Conservation (phyloP, 2,888 invertebrate genomes). For the Myopa testacea region DNA sequence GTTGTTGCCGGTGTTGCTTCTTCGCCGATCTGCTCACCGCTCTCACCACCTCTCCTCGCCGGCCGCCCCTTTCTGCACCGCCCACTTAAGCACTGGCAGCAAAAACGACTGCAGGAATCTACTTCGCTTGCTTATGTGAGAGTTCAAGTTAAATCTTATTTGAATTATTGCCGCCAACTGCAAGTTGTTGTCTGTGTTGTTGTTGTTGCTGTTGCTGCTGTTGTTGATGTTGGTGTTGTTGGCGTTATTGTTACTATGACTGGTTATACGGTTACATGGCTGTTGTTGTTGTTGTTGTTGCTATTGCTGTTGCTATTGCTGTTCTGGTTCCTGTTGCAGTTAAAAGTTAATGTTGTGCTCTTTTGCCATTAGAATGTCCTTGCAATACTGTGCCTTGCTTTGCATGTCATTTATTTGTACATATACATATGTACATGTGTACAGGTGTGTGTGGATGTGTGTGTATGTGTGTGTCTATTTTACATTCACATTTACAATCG, state of each 20-base stretch:
- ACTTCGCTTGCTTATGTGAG: slow-evolving; percentile 38
- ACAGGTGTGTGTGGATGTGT: background rate
- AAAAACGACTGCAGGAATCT: slow-evolving; percentile 5
- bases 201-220: slow-evolving; percentile 31
- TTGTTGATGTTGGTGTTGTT: slow-evolving; percentile 43
- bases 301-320: slow-evolving; percentile 38
- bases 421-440: slow-evolving; percentile 25
- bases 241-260: slow-evolving; percentile 23
- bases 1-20: slow-evolving; percentile 27
- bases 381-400: background rate
- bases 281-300: slow-evolving; percentile 38
- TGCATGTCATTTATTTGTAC: background rate
- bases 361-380: slow-evolving; percentile 30
- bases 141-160: slow-evolving; percentile 59
- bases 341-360: slow-evolving; percentile 34
- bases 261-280: too few relatives aligned
- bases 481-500: slow-evolving; percentile 29
- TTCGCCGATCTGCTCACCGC: background rate
- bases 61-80: background rate
- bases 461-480: slow-evolving; percentile 23
- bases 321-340: slow-evolving; percentile 41
- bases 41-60: background rate
- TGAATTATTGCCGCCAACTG: slow-evolving; percentile 62
- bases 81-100: background rate
- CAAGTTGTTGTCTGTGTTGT: slow-evolving; percentile 51